Evolutionary conservation across 2,797 vertebrate species (phyloP), one percentile per base, ranked within the genome.

Genomic region (Mus caroli): DNA sequence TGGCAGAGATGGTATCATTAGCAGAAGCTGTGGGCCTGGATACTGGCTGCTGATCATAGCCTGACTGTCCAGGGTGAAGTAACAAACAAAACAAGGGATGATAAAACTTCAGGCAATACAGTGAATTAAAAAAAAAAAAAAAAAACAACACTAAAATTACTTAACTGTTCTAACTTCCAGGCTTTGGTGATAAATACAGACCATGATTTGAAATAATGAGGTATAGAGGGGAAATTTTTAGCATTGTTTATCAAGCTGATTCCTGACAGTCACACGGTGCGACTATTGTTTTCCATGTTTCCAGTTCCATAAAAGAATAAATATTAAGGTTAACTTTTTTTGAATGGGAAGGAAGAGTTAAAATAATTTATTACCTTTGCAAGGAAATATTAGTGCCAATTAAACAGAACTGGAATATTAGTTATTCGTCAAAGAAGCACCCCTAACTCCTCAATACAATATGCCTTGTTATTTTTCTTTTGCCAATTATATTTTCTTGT

Each of bases 221-320:
- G 26, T 73, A 34, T 1, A 64, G 67, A 56, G 3, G 91, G 31
- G 62, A 46, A 67, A 31, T 73, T 90, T 54, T 71, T 60, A 83
- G 34, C 50, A 31, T 34, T 86, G 75, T 80, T 96, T 94, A 89
- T 82, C 73, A 95, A 84, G 87, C 22, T 13, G 83, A 43, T 60
- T 24, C 60, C 34, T 52, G 50, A 46, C 62, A 86, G 56, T 43
- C 37, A 15, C 62, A 43, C 14, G 24, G 13, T 71, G 15, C 26
- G 73, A 62, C 31, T 46, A 22, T 52, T 11, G 15, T 71, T 92
- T 73, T 93, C 54, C 34, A 20, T 37, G 24, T 76, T 69, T 92
- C 37, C 75, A 22, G 24, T 46, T 24, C 58, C 20, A 26, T 69
- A 82, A 86, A 75, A 90, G 64, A 87, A 56, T 77, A 92, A 82